Evolutionary conservation across 2,113 vertebrate species (phyloP), one percentile per base, ranked within the genome.

Genomic region (Oryzias melastigma): DNA sequence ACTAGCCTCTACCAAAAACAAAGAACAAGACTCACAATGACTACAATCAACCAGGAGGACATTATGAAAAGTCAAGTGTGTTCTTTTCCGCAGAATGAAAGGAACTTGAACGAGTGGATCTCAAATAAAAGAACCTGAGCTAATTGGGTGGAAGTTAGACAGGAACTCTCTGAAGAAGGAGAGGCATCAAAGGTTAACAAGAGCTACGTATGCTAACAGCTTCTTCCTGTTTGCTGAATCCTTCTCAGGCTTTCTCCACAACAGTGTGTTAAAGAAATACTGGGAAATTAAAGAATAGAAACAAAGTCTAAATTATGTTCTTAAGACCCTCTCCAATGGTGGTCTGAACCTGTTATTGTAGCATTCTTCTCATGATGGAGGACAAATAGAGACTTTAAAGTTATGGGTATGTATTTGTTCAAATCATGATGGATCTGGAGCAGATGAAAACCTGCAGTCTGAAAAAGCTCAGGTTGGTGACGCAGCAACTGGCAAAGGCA

Each of bases 111-210:
- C 45, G 12, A 61, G 51, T 17, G 19, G 22, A 18, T 44, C 35
- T 63, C 52, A 1, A 22, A 35, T 2, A 68, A 62, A 71, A 52
- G 58, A 55, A 18, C 45, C n/a, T 67, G 50, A 1, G 17, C 52
- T 79, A 78, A 86, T 83, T 81, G 62, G 66, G 46, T 45, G 46
- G 52, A 73, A 76, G 68, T 75, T 47, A 62, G 77, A 81, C 69
- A 83, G 79, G 82, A 84, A 86, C 61, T 69, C 77, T 84, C 71
- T 22, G 20, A 55, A 47, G 46, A 8, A 46, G 44, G 17, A 8
- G 44, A n/a, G 2, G 46, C 46, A 10, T 45, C 5, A 17, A 35
- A 35, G 1, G 7, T 35, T 20, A 48, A 48, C 46, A 8, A 12
- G 47, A 4, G 6, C 47, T 19, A 48, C 7, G 47, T 25, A 25